These are phyloP conservation scores for Sylvia atricapilla DNA, from an alignment of 2,113 vertebrate species.

Conservation along the genomic window DNA sequence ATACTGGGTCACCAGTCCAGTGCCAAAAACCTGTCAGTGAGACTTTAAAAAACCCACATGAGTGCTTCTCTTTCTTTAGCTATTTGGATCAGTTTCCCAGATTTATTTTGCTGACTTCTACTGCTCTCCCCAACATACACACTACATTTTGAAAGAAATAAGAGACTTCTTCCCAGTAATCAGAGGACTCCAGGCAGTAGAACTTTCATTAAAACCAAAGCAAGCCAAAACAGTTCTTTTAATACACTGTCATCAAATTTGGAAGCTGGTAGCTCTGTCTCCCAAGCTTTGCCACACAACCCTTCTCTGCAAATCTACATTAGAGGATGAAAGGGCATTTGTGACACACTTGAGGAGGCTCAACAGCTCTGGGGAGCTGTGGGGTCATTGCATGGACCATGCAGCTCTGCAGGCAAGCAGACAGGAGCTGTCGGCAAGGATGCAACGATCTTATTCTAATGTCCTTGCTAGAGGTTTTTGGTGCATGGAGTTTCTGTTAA, in stretches of 20 bases:
- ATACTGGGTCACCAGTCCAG: not conserved
- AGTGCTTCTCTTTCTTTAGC: not conserved
- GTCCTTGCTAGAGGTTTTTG: not conserved
- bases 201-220: not conserved
- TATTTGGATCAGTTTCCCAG: not conserved
- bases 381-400: not conserved
- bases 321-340: not conserved
- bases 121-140: not conserved
- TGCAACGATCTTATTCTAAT: not conserved
- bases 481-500: slow-evolving; percentile 58
- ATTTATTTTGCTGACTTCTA: not conserved
- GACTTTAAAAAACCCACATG: accelerated
- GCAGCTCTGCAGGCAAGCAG: not conserved
- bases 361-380: not conserved
- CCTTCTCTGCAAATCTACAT: not conserved
- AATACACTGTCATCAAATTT: not conserved
- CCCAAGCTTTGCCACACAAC: not conserved
- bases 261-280: not conserved
- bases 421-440: not conserved
- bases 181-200: not conserved
- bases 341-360: not conserved
- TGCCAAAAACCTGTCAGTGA: not conserved
- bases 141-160: not conserved
- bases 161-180: not conserved
- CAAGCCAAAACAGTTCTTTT: not conserved